A percentile compares a stretch with the other conserved stretches of the same genome.
phyloP scores from a whole-genome alignment of 2,113 vertebrate genomes.

The Burhinus oedicnemus region DNA sequence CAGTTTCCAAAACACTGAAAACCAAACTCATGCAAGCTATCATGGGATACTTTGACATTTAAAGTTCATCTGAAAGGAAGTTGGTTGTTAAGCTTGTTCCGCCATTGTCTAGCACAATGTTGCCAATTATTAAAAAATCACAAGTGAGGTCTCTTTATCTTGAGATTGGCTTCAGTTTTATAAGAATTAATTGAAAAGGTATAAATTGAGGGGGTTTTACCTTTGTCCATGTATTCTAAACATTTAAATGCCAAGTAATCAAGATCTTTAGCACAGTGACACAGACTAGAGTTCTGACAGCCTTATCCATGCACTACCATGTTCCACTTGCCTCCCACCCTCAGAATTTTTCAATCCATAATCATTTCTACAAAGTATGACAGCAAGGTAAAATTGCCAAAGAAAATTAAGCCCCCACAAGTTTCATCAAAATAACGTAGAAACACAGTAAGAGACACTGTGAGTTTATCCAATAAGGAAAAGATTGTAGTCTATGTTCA shows the following conservation, averaged over 20 bases:
- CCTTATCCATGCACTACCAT: neutral
- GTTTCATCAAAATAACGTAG: neutral
- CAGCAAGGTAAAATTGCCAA: neutral
- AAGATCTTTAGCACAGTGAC: neutral
- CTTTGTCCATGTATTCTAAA: neutral
- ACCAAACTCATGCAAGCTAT: neutral
- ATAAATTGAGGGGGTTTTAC: neutral
- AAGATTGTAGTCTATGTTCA: neutral
- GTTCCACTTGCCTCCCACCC: neutral
- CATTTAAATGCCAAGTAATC: neutral
- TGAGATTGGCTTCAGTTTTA: neutral
- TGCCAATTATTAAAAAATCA: neutral
- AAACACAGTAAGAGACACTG: neutral
- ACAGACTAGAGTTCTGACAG: neutral
- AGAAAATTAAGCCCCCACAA: neutral
- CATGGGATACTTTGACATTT: neutral
- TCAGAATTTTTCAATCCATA: neutral
- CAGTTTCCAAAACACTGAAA: slow-evolving; percentile 1
- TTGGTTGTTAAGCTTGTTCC: neutral
- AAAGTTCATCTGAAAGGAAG: neutral
- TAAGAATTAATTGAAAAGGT: neutral
- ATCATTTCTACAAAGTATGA: neutral
- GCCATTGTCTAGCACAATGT: neutral
- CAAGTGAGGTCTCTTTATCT: neutral
- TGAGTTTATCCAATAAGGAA: neutral